Conservation (phyloP, 2,888 invertebrate species). For the Tachina lurida region DNA sequence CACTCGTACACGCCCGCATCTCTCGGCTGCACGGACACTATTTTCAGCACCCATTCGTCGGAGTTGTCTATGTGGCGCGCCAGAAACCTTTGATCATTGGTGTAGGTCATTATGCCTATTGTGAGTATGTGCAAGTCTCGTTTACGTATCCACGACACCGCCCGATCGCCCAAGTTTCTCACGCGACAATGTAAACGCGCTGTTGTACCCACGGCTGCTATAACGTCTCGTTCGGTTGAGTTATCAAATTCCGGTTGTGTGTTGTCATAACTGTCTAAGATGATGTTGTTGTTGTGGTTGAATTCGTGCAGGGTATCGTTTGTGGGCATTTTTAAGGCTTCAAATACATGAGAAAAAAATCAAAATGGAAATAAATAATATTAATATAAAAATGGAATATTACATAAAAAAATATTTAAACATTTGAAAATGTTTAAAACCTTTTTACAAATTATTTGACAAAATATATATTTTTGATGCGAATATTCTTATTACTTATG, state of each 20-base stretch:
- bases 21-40: conserved; percentile 87
- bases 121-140: conserved; percentile 88
- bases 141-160: conserved; percentile 92
- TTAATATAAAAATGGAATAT: background rate
- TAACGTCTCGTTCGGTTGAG: conserved; percentile 90
- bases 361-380: background rate
- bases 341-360: background rate
- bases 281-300: conserved; percentile 75
- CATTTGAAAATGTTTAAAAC: too few species aligned
- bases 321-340: conserved; percentile 66
- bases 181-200: conserved; percentile 93
- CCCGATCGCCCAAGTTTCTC: conserved; percentile 92
- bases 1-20: conserved; percentile 90
- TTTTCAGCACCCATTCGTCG: conserved; percentile 89
- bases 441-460: too few species aligned
- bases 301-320: conserved; percentile 63
- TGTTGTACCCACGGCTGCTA: conserved; percentile 92
- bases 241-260: conserved; percentile 92
- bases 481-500: too few species aligned
- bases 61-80: conserved; percentile 88
- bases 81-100: conserved; percentile 89
- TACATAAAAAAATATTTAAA: too few species aligned
- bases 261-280: conserved; percentile 77
- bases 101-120: conserved; percentile 88
- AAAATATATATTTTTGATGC: too few species aligned